These are phyloP conservation scores for Homalodisca vitripennis DNA, from an alignment of 1,140 invertebrate species.

Conservation along the genomic window DNA sequence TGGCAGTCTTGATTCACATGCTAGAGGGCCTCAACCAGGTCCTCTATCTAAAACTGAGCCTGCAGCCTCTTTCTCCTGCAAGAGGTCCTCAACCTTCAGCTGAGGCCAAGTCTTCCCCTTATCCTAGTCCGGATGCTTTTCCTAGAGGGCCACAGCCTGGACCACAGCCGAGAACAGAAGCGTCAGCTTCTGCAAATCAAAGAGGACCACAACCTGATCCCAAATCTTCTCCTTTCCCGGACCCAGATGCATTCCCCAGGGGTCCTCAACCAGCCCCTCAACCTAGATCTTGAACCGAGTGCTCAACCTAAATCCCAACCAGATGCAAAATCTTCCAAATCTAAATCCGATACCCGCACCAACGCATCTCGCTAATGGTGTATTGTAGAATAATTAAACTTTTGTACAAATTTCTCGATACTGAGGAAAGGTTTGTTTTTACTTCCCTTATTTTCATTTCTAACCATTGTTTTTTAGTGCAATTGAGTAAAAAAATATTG, in stretches of 20 bases:
- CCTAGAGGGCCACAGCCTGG: not conserved
- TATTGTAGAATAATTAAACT: no score
- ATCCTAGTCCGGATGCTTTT: not conserved
- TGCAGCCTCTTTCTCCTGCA: not conserved
- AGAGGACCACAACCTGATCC: not conserved
- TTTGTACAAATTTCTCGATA: no score
- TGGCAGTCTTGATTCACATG: not conserved
- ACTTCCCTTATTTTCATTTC: no score
- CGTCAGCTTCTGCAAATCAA: no score
- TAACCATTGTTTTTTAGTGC: no score
- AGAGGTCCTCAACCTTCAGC: not conserved
- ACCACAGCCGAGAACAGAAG: not conserved
- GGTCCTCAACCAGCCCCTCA: not conserved
- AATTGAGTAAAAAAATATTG: no score
- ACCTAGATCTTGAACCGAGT: not conserved
- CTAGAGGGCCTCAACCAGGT: not conserved
- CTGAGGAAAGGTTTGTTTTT: no score
- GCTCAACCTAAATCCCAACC: not conserved
- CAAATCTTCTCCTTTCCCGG: not conserved
- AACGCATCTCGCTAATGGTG: no score
- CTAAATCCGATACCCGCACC: no score
- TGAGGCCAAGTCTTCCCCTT: not conserved
- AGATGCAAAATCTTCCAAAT: not conserved
- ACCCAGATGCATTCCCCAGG: conserved; percentile 6
- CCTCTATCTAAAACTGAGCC: not conserved